These are phyloP conservation scores for Phenacoccus solenopsis DNA, from an alignment of 1,140 invertebrate species.

Conservation along the genomic window DNA sequence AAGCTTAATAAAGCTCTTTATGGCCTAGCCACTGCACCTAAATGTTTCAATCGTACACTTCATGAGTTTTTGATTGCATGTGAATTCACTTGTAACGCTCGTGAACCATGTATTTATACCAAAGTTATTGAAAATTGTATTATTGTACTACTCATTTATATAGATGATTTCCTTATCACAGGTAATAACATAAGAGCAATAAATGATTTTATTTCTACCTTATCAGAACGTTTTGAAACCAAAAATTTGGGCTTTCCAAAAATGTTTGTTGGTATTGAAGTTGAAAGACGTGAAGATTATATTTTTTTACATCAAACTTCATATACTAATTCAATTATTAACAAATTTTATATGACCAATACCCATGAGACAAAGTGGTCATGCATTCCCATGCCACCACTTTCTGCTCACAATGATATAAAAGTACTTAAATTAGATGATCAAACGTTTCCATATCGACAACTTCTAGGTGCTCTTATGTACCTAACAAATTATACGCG, in stretches of 20 bases:
- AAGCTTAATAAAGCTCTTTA: conserved; percentile 22
- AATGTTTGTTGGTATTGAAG: conserved; percentile 30
- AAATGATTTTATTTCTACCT: conserved; percentile 22
- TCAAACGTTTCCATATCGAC: conserved; percentile 24
- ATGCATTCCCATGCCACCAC: conserved; percentile 26
- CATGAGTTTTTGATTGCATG: conserved; percentile 27
- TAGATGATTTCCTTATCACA: conserved; percentile 32
- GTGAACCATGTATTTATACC: conserved; percentile 26
- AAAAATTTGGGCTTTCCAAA: conserved; percentile 14
- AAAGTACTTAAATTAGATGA: conserved; percentile 19
- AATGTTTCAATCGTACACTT: conserved; percentile 30
- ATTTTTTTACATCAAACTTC: conserved; percentile 26
- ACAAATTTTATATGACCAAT: conserved; percentile 29
- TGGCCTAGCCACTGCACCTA: conserved; percentile 30
- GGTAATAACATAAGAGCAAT: conserved; percentile 24
- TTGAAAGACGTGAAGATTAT: conserved; percentile 23
- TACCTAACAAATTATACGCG: conserved; percentile 30
- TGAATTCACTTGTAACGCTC: conserved; percentile 23
- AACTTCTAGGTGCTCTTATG: conserved; percentile 30
- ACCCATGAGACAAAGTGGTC: too few relatives aligned
- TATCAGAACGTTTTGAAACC: conserved; percentile 27
- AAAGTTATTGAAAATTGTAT: background rate
- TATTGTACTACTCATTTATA: conserved; percentile 28
- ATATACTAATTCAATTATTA: conserved; percentile 26
- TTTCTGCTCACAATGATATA: background rate